phyloP scores from a whole-genome alignment of 2,113 vertebrate genomes.

The Chelonoidis abingdonii region DNA sequence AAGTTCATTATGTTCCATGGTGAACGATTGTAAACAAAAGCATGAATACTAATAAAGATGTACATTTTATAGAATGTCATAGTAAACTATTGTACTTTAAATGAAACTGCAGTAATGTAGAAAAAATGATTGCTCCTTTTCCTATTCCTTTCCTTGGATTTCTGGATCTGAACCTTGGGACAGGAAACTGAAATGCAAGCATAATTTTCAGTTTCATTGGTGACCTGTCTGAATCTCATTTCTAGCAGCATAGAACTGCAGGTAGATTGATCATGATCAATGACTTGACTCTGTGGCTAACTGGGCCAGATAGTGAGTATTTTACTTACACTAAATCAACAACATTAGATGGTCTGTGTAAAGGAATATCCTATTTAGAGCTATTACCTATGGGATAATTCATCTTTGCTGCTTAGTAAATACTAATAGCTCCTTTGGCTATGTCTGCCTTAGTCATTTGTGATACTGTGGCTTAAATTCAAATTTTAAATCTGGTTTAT shows the following conservation, averaged over 20 bases:
- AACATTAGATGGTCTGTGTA: neutral
- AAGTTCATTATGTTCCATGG: neutral
- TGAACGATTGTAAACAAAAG: neutral
- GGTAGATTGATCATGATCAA: neutral
- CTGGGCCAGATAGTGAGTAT: neutral
- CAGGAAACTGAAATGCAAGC: neutral
- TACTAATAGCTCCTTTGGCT: accelerated
- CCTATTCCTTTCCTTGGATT: neutral
- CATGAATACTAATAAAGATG: neutral
- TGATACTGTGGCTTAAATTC: neutral
- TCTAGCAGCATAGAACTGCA: neutral
- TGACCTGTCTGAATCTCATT: neutral
- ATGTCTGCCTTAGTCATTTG: neutral
- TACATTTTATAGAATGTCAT: neutral
- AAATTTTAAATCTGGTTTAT: neutral
- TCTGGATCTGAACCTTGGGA: neutral
- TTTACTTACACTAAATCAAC: neutral
- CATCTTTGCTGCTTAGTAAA: neutral
- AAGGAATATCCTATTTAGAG: neutral
- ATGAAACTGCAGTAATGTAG: neutral
- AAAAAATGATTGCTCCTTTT: neutral
- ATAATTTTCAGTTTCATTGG: neutral
- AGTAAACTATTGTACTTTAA: neutral
- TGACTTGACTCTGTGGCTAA: neutral
- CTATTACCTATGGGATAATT: neutral